phyloP scores from a whole-genome alignment of 2,113 vertebrate genomes.

The Gambusia holbrooki region DNA sequence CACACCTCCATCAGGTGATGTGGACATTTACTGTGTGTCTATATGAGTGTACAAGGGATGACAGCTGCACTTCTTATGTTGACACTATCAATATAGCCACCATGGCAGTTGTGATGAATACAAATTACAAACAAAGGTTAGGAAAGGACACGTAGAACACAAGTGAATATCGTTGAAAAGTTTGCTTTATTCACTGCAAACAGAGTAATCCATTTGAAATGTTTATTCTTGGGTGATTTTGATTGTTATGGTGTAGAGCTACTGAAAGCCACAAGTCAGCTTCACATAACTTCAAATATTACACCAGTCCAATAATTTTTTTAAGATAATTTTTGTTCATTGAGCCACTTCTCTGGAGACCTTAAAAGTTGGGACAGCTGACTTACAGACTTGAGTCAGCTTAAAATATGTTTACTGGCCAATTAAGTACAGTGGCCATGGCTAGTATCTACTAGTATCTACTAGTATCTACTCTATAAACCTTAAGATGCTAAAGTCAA shows the following conservation, averaged over 20 bases:
- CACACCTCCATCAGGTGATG: conserved; percentile 34
- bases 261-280: too few species aligned
- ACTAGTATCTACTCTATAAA: too few species aligned
- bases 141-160: conserved; percentile 40
- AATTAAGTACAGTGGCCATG: background rate
- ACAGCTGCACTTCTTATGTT: conserved; percentile 46
- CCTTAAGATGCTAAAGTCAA: too few species aligned
- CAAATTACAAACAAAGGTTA: conserved; percentile 61
- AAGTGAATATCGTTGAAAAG: background rate
- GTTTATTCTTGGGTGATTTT: background rate
- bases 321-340: too few species aligned
- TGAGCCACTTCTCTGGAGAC: background rate
- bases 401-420: background rate
- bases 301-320: too few species aligned
- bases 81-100: conserved; percentile 61
- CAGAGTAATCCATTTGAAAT: background rate
- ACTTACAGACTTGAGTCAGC: background rate
- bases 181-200: background rate
- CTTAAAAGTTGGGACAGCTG: background rate
- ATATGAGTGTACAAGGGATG: conserved; percentile 26
- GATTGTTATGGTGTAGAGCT: too few species aligned
- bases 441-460: too few species aligned
- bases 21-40: conserved; percentile 4
- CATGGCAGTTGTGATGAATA: conserved; percentile 61
- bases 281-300: too few species aligned